A percentile compares a stretch with the other conserved stretches of the same genome.
Evolutionary conservation across 2,113 vertebrate species (phyloP).

Genomic region (Lepus americanus): DNA sequence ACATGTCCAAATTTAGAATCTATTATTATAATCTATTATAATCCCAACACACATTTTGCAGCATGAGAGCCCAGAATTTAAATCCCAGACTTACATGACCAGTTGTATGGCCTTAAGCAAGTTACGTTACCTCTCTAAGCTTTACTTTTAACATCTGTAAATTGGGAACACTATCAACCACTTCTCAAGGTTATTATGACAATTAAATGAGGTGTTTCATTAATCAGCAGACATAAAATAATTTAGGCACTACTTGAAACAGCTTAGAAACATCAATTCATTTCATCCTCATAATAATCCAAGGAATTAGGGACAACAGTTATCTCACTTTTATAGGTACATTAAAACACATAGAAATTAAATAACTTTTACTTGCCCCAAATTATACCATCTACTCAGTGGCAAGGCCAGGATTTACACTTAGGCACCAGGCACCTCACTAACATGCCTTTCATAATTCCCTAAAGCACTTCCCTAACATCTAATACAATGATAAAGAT

Average conservation of each 20-base stretch:
- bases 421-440: background rate
- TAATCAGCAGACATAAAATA: conserved; percentile 29
- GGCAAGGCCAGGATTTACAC: background rate
- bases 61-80: conserved; percentile 14
- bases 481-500: background rate
- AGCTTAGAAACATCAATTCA: conserved; percentile 12
- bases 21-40: background rate
- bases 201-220: background rate
- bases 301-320: background rate
- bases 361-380: conserved; percentile 6
- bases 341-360: background rate
- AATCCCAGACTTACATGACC: background rate
- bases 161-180: background rate
- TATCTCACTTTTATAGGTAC: conserved; percentile 21
- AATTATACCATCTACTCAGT: background rate
- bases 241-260: background rate
- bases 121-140: conserved; percentile 35
- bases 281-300: conserved; percentile 12
- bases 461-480: background rate
- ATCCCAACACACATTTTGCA: background rate
- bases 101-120: background rate
- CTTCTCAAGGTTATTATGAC: conserved; percentile 30
- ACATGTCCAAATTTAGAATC: background rate
- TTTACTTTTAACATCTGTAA: conserved; percentile 45
- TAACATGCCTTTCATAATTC: background rate